Base-by-base conservation (phyloP, 1,140 invertebrate genomes). In the Macrobrachium nipponense region DNA sequence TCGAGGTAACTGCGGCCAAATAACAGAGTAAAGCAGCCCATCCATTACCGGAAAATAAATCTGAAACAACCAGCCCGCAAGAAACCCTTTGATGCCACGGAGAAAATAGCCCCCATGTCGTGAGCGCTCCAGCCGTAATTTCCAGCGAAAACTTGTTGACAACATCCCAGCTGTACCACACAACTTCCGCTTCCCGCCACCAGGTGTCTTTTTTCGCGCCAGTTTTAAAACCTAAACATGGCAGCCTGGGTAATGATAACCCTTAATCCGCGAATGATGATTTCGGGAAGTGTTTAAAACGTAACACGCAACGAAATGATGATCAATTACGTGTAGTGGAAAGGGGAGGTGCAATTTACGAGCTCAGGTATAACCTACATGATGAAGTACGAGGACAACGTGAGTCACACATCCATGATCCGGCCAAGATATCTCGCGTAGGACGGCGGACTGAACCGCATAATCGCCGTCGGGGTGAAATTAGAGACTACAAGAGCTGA, bases 201-300 rank as follows among this genome's bases (percentile, higher is more conserved):
- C 81, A 83, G 81, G 81, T 83, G 81, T 76, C 70, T 51, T 51
- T 64, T 76, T 76, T 83, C 70, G 18, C 81, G 72, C 81, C 81
- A 72, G 36, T 75, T 61, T 60, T 62, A 59, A 75, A 64, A 15
- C 43, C 58, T 60, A 72, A 36, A 60, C 66, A 58, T 27, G 18
- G 51, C 44, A 58, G 44, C 18, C 20, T 18, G 44, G 51, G 20
- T 82, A 82, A 82, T 82, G 80, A 73, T 61, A 61, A 73, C 80
- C 73, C 73, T 58, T 73, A 82, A 82, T 72, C 68, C 81, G 36
- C 81, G 36, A 64, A 76, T 76, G 81, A 83, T 83, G 58, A 83
- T 83, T 83, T 83, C 36, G 60, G 81, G 81, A 83, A 83, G 81
- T 83, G 81, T 83, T 83, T 83, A 83, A 83, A 83, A 83, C 36